Evolutionary conservation across 2,888 invertebrate species (phyloP).

Genomic region (Drosophila paranaensis): DNA sequence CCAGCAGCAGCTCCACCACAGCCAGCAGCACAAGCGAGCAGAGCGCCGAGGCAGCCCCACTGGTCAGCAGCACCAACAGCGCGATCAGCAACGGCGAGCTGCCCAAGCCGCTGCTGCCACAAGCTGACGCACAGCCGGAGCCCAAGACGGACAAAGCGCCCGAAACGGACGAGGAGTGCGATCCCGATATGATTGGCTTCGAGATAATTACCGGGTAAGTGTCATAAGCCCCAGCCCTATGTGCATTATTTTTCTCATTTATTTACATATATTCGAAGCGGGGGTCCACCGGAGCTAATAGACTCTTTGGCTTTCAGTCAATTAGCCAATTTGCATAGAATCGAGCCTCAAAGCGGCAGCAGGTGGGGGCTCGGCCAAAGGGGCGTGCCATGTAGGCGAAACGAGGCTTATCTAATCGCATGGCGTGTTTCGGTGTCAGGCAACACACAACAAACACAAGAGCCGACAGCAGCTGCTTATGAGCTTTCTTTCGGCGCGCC

Average conservation of each 20-base stretch:
- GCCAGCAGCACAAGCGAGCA: conserved; percentile 47
- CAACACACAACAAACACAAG: conserved; percentile 10
- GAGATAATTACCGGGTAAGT: conserved; percentile 94
- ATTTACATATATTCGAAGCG: conserved; percentile 32
- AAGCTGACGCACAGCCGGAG: conserved; percentile 68
- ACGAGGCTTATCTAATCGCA: conserved; percentile 69
- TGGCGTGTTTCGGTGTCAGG: conserved; percentile 59
- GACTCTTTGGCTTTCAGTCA: conserved; percentile 47
- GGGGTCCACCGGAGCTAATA: conserved; percentile 25
- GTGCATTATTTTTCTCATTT: conserved; percentile 44
- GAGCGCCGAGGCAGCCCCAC: conserved; percentile 40
- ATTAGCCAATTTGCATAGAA: conserved; percentile 69
- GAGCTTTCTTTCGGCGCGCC: conserved; percentile 51
- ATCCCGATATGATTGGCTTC: conserved; percentile 96
- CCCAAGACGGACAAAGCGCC: conserved; percentile 78
- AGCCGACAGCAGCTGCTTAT: conserved; percentile 46
- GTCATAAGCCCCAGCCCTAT: conserved; percentile 27
- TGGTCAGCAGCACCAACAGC: conserved; percentile 42
- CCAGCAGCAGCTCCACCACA: conserved; percentile 35
- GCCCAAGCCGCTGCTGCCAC: conserved; percentile 79
- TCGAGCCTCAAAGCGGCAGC: conserved; percentile 32
- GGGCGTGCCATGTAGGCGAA: conserved; percentile 59
- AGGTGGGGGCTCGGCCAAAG: neutral
- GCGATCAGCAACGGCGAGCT: conserved; percentile 70
- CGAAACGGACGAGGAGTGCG: conserved; percentile 89